phyloP scores from a whole-genome alignment of 2,113 vertebrate genomes.

The Oreotrochilus melanogaster region DNA sequence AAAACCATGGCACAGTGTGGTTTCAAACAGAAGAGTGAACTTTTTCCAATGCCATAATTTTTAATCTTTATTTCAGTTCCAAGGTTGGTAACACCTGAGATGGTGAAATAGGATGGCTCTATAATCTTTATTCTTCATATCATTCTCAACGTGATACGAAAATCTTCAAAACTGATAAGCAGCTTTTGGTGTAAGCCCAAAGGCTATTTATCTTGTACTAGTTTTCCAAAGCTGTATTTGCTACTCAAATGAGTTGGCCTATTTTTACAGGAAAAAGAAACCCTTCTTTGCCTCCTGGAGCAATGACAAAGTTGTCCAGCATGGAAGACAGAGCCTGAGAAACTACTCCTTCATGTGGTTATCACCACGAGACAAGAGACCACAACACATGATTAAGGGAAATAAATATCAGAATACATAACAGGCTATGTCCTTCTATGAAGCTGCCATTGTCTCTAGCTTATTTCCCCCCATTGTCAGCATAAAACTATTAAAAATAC shows the following conservation, averaged over 20 bases:
- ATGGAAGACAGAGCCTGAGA: neutral
- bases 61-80: neutral
- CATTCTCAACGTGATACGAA: neutral
- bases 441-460: neutral
- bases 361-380: neutral
- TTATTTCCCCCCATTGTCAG: neutral
- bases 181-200: neutral
- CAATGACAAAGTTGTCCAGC: neutral
- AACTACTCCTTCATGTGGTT: neutral
- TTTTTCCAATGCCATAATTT: neutral
- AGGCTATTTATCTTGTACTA: neutral
- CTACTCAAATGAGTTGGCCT: neutral
- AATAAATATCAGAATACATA: neutral
- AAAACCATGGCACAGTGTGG: neutral
- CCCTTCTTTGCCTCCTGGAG: neutral
- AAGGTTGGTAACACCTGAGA: neutral
- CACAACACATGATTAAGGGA: neutral
- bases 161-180: neutral
- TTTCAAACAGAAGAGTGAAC: neutral
- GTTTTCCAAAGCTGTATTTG: neutral
- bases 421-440: neutral
- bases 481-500: neutral
- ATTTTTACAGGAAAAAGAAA: neutral
- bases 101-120: neutral
- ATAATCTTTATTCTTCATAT: neutral